phyloP scores from a whole-genome alignment of 2,113 vertebrate species.

The Falcunculus frontatus region DNA sequence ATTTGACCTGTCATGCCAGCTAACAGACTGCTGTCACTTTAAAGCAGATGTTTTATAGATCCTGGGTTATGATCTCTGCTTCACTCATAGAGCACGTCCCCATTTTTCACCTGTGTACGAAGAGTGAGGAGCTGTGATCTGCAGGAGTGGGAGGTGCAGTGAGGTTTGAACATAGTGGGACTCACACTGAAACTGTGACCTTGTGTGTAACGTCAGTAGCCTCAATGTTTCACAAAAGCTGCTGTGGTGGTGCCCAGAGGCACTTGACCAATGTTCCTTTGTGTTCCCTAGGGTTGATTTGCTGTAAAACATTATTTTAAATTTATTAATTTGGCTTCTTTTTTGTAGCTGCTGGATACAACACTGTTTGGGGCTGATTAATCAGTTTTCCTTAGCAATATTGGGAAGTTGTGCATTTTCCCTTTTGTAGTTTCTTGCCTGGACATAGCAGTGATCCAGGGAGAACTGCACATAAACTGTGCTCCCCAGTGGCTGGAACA shows the following conservation, averaged over 20 bases:
- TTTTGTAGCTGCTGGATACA: not conserved
- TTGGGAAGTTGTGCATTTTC: not conserved
- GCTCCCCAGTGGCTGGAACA: not conserved
- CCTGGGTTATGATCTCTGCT: not conserved
- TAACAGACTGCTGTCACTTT: not conserved
- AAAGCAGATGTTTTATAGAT: not conserved
- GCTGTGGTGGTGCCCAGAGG: not conserved
- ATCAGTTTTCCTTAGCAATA: not conserved
- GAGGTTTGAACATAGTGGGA: not conserved
- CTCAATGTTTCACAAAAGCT: not conserved
- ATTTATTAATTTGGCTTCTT: not conserved
- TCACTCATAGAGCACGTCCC: not conserved
- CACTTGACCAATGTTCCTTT: not conserved
- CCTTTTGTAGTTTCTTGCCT: not conserved
- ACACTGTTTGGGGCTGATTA: not conserved
- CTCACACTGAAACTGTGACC: not conserved
- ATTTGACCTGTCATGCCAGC: not conserved
- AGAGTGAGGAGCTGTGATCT: not conserved
- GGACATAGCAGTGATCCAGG: not conserved
- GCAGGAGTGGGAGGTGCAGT: not conserved
- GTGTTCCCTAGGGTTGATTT: not conserved
- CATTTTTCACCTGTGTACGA: not conserved
- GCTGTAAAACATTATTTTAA: not conserved
- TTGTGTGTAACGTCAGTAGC: not conserved
- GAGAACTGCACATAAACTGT: accelerated